Base-by-base conservation (phyloP, 1,140 invertebrate species). In the Pomacea maculata region DNA sequence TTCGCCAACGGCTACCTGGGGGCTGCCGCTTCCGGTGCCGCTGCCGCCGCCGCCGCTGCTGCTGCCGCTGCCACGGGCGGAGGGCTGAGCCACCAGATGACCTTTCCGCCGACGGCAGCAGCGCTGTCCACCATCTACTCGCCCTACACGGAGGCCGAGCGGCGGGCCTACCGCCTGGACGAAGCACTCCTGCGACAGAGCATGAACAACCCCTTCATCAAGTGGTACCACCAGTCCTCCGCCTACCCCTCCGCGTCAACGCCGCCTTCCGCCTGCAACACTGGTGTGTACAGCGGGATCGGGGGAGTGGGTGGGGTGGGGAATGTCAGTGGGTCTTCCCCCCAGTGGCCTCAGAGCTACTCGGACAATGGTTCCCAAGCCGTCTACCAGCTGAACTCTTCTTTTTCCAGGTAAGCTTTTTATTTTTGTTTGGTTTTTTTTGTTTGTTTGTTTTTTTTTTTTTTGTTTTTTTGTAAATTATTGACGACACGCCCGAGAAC, bases 181-280 rank as follows among this genome's bases (percentile, higher is more conserved):
- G 89, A 90, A 71, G 89, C 88, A 6, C 78, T 90, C 14, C 80
- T 89, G 45, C 78, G 87, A 29, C 89, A 90, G 83, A 89, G 87
- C 73, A 89, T 90, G 84, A 88, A 88, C 88, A 89, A 88, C 83
- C 89, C 88, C 5, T 90, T 90, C 77, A 84, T 89, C 83, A 90
- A 89, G 80, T 90, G 89, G 89, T 90, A 88, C 82, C 87, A 87
- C 75, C 85, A 85, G 25, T 80, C 83, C n/a, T 84, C 85, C 11
- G 57, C 82, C 15, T 85, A 86, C 72, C 55, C 82, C 10, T 57
- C 67, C 4, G 76, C 79, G 57, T 80, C 81, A 19, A 83, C 86
- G 61, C 70, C 84, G n/a, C 85, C 68, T 85, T 61, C 83, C 29
- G 83, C 76, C 15, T 86, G 84, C 81, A 85, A 84, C 80, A 67